Evolutionary conservation across 2,888 invertebrate genomes (phyloP).

Genomic region (Sphinx pinastri): DNA sequence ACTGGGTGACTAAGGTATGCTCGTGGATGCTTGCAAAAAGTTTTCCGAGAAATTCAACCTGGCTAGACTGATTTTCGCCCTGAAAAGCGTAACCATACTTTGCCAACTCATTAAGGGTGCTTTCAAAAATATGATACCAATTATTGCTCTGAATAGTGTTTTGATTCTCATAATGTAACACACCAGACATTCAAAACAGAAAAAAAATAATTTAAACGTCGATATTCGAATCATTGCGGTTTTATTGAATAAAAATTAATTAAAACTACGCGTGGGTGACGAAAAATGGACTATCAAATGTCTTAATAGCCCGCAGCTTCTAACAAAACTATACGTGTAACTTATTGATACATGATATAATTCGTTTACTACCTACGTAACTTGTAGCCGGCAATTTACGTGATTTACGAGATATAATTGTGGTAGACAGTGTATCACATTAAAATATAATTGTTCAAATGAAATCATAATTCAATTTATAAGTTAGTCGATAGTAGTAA

Average conservation of each 20-base stretch:
- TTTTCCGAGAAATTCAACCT: too few species aligned
- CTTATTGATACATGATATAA: conserved; percentile 8
- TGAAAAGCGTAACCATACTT: too few species aligned
- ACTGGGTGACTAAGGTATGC: too few species aligned
- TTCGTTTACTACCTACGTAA: conserved; percentile 3
- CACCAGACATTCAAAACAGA: not conserved
- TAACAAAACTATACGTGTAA: conserved; percentile 30
- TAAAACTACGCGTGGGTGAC: conserved; percentile 41
- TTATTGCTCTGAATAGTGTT: too few species aligned
- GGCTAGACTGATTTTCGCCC: too few species aligned
- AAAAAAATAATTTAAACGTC: conserved; percentile 18
- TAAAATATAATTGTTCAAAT: too few species aligned
- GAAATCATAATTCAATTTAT: not conserved
- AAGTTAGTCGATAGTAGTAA: too few species aligned
- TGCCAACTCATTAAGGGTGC: too few species aligned
- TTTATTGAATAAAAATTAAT: conserved; percentile 19
- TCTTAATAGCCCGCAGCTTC: conserved; percentile 41
- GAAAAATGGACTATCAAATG: conserved; percentile 41
- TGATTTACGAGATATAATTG: not conserved
- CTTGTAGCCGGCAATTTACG: not conserved
- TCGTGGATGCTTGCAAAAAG: too few species aligned
- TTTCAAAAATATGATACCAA: too few species aligned
- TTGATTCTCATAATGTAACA: not conserved
- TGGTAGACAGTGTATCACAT: too few species aligned
- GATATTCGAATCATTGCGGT: not conserved